Conservation (phyloP, 2,888 invertebrate species). For the Scaptomyza tumidula region DNA sequence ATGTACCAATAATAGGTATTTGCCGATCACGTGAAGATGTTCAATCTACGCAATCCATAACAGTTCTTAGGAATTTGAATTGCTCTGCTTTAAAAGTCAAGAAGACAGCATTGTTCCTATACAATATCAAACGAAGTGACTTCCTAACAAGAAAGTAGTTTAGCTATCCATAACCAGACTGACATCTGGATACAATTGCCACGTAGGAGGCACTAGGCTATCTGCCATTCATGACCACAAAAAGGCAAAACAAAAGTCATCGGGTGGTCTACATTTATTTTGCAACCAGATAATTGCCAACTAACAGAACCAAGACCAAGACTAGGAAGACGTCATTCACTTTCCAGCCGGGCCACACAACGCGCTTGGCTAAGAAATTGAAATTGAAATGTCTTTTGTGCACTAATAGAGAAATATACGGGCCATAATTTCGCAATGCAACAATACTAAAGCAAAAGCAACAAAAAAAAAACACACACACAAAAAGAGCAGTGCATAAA, state of each 20-base stretch:
- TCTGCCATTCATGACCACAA: slow-evolving; percentile 78
- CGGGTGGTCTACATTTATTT: slow-evolving; percentile 75
- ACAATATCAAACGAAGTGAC: slow-evolving; percentile 53
- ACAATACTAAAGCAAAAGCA: slow-evolving; percentile 59
- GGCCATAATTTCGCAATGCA: slow-evolving; percentile 69
- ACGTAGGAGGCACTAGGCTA: slow-evolving; percentile 62
- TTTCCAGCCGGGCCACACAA: slow-evolving; percentile 63
- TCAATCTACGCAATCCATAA: slow-evolving; percentile 9
- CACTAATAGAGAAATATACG: slow-evolving; percentile 78
- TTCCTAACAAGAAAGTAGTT: slow-evolving; percentile 75
- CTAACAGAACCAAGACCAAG: slow-evolving; percentile 23
- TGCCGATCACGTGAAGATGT: slow-evolving; percentile 11
- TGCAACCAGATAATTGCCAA: slow-evolving; percentile 72
- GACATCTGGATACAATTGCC: slow-evolving; percentile 69
- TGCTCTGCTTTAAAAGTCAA: slow-evolving; percentile 32
- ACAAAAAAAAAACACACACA: slow-evolving; percentile 49
- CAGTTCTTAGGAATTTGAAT: slow-evolving; percentile 42
- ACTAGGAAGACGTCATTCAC: slow-evolving; percentile 19
- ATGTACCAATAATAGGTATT: not conserved
- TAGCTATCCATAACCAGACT: slow-evolving; percentile 66
- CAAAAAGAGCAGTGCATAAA: slow-evolving; percentile 44
- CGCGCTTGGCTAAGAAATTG: slow-evolving; percentile 62
- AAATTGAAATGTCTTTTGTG: slow-evolving; percentile 71
- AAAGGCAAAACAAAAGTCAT: slow-evolving; percentile 73
- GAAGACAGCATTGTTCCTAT: slow-evolving; percentile 44